Percentiles rank a stretch among this genome's conserved stretches.
Evolutionary conservation across 1,140 invertebrate genomes (phyloP).

Genomic region (Pogonomyrmex californicus): DNA sequence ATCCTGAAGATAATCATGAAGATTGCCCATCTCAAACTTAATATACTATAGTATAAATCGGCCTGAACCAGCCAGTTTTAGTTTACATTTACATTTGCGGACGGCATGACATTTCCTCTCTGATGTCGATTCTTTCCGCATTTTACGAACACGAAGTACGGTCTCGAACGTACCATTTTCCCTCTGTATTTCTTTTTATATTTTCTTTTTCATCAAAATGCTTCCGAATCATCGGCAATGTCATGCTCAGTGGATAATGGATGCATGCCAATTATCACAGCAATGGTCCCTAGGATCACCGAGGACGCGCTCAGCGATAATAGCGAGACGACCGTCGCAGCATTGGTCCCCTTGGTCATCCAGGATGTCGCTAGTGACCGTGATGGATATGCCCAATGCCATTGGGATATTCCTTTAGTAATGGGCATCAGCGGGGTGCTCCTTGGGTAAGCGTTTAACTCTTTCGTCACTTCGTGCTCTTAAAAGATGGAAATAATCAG

Average conservation of each 20-base stretch:
- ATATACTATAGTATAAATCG: constrained; percentile 49
- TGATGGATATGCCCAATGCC: constrained; percentile 43
- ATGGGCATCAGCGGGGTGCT: constrained; percentile 8
- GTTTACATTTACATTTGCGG: constrained; percentile 56
- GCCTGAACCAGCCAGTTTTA: neutral
- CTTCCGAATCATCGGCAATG: neutral
- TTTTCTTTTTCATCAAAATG: neutral
- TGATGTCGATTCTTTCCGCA: constrained; percentile 39
- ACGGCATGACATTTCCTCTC: constrained; percentile 51
- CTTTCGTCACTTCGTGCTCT: constrained; percentile 20
- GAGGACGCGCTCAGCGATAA: constrained; percentile 25
- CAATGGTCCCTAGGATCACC: constrained; percentile 29
- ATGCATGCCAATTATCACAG: constrained; percentile 13
- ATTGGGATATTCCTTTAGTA: constrained; percentile 26
- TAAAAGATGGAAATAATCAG: constrained; percentile 47
- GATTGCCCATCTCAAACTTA: constrained; percentile 47
- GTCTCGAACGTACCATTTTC: neutral
- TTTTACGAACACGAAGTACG: constrained; percentile 42
- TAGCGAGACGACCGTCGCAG: constrained; percentile 36
- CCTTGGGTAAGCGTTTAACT: neutral
- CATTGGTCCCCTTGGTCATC: constrained; percentile 55
- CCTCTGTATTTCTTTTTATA: neutral
- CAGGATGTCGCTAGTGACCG: constrained; percentile 53
- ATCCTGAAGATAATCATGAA: constrained; percentile 23
- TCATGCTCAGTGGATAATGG: neutral